Percentiles rank a stretch among this genome's conserved stretches.
These are phyloP conservation scores for Chrysopilus asiliformis DNA, from an alignment of 2,888 invertebrate species.

Conservation along the genomic window DNA sequence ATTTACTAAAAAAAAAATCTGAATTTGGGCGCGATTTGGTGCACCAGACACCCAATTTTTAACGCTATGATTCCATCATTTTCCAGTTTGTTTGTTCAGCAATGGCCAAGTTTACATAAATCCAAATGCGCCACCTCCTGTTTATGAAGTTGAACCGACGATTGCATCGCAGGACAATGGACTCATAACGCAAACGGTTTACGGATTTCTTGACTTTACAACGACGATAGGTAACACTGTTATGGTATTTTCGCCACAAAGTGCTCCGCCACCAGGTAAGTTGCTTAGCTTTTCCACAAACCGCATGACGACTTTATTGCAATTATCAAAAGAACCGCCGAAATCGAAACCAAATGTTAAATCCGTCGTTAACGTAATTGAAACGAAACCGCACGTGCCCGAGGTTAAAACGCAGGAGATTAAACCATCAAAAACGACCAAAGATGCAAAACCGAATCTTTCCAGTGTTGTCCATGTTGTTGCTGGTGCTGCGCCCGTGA, in stretches of 20 bases:
- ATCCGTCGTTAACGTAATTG: constrained; percentile 17
- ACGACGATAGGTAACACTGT: constrained; percentile 89
- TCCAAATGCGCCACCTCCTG: constrained; percentile 9
- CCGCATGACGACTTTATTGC: too few relatives aligned
- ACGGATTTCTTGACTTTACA: constrained; percentile 86
- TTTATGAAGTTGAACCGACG: constrained; percentile 6
- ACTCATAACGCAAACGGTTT: constrained; percentile 77
- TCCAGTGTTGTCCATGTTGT: constrained; percentile 19
- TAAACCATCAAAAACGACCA: constrained; percentile 16
- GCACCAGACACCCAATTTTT: too few relatives aligned
- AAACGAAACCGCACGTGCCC: constrained; percentile 17
- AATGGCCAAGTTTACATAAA: constrained; percentile 13
- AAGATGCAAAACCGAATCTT: constrained; percentile 11
- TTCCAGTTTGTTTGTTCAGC: too few relatives aligned
- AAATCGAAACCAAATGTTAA: constrained; percentile 9
- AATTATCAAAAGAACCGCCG: constrained; percentile 10
- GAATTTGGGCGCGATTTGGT: too few relatives aligned
- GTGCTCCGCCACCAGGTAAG: constrained; percentile 56
- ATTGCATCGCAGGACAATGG: constrained; percentile 19
- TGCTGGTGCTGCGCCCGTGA: constrained; percentile 12
- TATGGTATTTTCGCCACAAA: constrained; percentile 88
- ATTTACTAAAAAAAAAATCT: too few relatives aligned
- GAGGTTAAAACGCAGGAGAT: constrained; percentile 14
- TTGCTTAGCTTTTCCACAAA: background rate
- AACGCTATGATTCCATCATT: too few relatives aligned